Evolutionary conservation across 2,888 invertebrate species (phyloP).

Genomic region (Tinea trinotella): DNA sequence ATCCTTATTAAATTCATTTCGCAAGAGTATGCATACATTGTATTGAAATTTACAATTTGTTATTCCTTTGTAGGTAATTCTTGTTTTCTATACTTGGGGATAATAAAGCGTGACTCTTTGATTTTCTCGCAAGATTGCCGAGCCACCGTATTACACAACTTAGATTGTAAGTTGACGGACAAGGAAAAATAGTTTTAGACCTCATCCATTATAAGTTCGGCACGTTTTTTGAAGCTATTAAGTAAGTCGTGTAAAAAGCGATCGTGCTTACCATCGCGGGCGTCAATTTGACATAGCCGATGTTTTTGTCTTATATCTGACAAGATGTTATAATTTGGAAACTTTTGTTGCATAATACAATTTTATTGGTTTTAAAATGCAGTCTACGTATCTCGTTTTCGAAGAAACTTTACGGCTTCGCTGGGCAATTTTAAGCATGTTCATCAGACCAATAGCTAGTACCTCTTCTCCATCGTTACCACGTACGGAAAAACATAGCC

Average conservation of each 20-base stretch:
- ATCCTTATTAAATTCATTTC: constrained; percentile 17
- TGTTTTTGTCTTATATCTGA: constrained; percentile 5
- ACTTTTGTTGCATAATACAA: too few species aligned
- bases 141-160: constrained; percentile 14
- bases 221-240: constrained; percentile 18
- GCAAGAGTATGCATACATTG: constrained; percentile 3
- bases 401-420: too few species aligned
- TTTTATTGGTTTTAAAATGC: too few species aligned
- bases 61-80: constrained; percentile 7
- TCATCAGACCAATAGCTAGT: too few species aligned
- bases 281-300: constrained; percentile 12
- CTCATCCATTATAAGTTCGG: constrained; percentile 18
- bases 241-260: constrained; percentile 15
- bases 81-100: background rate
- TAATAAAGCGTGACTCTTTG: constrained; percentile 11
- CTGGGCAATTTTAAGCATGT: too few species aligned
- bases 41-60: background rate
- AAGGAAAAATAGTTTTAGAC: constrained; percentile 6
- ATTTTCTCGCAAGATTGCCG: constrained; percentile 9
- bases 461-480: too few species aligned
- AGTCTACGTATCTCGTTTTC: too few species aligned
- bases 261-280: constrained; percentile 12
- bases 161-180: constrained; percentile 11
- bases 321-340: background rate
- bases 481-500: too few species aligned